A percentile compares a stretch with the other conserved stretches of the same genome.
Conservation (phyloP, 2,113 vertebrate genomes). For the Elaphurus davidianus region DNA sequence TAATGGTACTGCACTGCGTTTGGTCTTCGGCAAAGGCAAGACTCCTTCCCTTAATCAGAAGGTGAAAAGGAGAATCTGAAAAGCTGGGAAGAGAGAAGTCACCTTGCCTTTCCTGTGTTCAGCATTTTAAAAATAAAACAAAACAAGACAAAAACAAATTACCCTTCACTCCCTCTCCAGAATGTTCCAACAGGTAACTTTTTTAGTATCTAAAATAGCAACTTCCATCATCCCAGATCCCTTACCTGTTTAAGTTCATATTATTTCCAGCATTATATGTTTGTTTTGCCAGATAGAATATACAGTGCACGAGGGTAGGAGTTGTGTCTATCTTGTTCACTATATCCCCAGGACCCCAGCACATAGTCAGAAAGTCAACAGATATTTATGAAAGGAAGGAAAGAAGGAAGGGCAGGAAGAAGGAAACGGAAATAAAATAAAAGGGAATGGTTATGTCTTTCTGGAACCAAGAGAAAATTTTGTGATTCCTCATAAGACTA, state of each 20-base stretch:
- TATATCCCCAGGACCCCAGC: not conserved
- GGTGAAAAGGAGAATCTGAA: not conserved
- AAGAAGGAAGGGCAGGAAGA: fast-evolving
- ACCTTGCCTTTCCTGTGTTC: not conserved
- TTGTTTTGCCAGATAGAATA: not conserved
- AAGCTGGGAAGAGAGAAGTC: not conserved
- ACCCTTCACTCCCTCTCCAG: not conserved
- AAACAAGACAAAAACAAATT: not conserved
- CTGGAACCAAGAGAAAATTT: not conserved
- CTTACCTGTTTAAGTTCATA: not conserved
- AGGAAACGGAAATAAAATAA: not conserved
- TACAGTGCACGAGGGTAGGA: fast-evolving
- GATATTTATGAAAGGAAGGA: not conserved
- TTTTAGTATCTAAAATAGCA: not conserved
- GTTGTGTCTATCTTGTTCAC: not conserved
- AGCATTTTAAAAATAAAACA: not conserved
- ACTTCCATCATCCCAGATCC: fast-evolving
- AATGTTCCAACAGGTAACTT: not conserved
- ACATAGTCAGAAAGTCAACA: not conserved
- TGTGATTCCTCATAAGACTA: not conserved
- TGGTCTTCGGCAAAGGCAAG: not conserved
- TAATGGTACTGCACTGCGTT: not conserved
- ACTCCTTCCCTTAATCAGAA: not conserved
- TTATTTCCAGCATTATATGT: not conserved
- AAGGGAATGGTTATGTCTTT: not conserved